These are phyloP conservation scores for Periplaneta americana DNA, from an alignment of 1,140 invertebrate genomes.

Conservation along the genomic window DNA sequence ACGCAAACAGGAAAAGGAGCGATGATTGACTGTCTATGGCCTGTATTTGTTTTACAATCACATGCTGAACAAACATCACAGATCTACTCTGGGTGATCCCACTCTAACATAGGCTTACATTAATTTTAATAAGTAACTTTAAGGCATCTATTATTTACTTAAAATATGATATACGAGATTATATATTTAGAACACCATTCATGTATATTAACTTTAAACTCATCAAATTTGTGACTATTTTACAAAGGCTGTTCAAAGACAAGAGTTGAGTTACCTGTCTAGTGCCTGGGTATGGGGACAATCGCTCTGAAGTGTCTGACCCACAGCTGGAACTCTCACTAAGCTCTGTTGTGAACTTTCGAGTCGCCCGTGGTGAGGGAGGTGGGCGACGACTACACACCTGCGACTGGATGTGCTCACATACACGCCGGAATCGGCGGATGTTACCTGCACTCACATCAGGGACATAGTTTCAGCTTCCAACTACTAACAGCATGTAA, in stretches of 20 bases:
- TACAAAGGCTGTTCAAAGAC: not conserved
- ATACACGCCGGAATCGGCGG: constrained; percentile 88
- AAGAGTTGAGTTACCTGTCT: constrained; percentile 36
- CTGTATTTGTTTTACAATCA: no score
- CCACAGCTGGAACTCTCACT: constrained; percentile 78
- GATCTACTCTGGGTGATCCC: not conserved
- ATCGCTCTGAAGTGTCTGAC: constrained; percentile 72
- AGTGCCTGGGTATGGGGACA: constrained; percentile 55
- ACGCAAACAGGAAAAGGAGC: no score
- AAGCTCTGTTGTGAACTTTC: constrained; percentile 62
- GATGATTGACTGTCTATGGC: no score
- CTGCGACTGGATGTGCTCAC: constrained; percentile 92
- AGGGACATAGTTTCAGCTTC: no score
- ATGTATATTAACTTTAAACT: not conserved
- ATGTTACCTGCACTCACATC: constrained; percentile 71
- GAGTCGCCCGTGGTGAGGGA: constrained; percentile 61
- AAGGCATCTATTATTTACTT: not conserved
- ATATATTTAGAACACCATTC: not conserved
- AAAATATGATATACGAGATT: not conserved
- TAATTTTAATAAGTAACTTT: not conserved
- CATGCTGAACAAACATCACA: no score
- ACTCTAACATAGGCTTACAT: not conserved
- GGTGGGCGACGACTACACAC: constrained; percentile 67
- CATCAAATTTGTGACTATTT: not conserved
- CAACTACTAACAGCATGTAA: no score